Conservation (phyloP, 2,888 invertebrate genomes). For the Spisula subtruncata region DNA sequence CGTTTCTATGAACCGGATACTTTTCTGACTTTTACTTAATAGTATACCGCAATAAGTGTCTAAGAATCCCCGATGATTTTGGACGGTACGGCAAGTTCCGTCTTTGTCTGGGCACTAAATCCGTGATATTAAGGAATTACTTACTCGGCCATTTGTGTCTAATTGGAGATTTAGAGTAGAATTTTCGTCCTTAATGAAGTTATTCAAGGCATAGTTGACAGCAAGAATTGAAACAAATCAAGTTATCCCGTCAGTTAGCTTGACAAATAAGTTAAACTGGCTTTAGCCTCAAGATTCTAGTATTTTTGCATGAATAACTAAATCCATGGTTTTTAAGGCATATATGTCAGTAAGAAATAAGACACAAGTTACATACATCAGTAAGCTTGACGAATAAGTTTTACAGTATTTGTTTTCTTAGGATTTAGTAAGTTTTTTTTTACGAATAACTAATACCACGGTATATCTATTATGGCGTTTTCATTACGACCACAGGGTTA, state of each 20-base stretch:
- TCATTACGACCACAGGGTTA: too few species aligned
- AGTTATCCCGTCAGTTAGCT: neutral
- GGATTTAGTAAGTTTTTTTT: too few species aligned
- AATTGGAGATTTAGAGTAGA: conserved; percentile 2
- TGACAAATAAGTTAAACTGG: too few species aligned
- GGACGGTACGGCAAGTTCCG: neutral
- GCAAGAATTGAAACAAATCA: neutral
- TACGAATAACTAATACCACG: too few species aligned
- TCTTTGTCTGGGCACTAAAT: conserved; percentile 5
- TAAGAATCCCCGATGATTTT: conserved; percentile 5
- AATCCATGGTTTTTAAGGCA: neutral
- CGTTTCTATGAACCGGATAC: neutral
- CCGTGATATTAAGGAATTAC: neutral
- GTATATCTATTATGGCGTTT: too few species aligned
- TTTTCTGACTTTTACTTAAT: conserved; percentile 4
- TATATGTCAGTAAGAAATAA: neutral
- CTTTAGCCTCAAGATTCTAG: too few species aligned
- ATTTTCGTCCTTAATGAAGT: neutral
- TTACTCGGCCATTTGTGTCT: neutral
- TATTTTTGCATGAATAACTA: too few species aligned
- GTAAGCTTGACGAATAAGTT: neutral
- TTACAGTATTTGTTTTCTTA: neutral
- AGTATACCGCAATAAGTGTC: conserved; percentile 14
- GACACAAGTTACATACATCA: neutral
- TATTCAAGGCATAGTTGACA: neutral